Evolutionary conservation across 2,888 invertebrate species (phyloP).

Genomic region (Sthenelais limicola): DNA sequence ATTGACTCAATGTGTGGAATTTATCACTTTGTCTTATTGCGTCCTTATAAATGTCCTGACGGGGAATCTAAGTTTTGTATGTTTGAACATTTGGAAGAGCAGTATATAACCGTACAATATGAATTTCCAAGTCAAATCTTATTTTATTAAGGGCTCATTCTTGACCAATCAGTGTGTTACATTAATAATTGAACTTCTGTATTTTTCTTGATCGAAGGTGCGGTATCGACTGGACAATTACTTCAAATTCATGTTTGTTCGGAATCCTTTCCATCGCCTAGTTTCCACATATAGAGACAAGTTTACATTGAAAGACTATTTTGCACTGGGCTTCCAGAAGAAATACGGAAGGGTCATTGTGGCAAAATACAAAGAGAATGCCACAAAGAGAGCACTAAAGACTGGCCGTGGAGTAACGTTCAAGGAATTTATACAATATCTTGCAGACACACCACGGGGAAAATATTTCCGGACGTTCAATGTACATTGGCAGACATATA

Average conservation of each 20-base stretch:
- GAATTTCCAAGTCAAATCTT: no score
- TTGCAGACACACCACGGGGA: neutral
- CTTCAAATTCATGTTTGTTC: conserved; percentile 7
- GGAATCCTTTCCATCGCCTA: conserved; percentile 13
- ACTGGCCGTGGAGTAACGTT: neutral
- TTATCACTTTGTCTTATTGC: no score
- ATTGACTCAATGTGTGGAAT: no score
- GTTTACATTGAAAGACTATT: conserved; percentile 4
- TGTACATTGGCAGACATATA: neutral
- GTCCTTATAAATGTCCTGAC: no score
- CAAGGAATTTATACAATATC: conserved; percentile 4
- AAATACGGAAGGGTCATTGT: no score
- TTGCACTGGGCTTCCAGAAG: neutral
- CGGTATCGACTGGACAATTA: conserved; percentile 18
- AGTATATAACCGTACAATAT: no score
- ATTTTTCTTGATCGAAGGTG: neutral
- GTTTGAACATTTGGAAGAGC: no score
- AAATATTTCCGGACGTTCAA: neutral
- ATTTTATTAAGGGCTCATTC: no score
- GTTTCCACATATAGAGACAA: conserved; percentile 14
- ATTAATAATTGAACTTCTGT: neutral
- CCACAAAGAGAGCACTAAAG: neutral
- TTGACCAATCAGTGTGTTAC: neutral
- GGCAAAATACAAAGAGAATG: neutral
- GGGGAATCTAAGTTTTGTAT: no score